Conservation (phyloP, 2,113 vertebrate genomes). For the Procapra przewalskii region DNA sequence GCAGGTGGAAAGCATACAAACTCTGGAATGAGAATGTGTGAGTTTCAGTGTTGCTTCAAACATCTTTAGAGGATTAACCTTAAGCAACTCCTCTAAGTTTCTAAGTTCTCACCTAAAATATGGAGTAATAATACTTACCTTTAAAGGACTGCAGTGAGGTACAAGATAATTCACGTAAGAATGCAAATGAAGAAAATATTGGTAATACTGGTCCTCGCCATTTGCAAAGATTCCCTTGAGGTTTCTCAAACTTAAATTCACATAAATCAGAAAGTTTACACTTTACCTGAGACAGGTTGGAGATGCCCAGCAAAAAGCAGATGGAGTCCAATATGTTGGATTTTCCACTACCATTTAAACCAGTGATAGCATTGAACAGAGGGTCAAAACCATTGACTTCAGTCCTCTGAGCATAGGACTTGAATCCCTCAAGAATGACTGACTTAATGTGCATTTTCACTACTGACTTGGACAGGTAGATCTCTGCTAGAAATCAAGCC, state of each 20-base stretch:
- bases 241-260: background rate
- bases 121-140: background rate
- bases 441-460: constrained; percentile 92
- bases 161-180: background rate
- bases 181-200: background rate
- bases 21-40: background rate
- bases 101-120: background rate
- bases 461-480: background rate
- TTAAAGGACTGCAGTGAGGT: background rate
- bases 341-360: constrained; percentile 97
- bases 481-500: background rate
- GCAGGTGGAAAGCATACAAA: background rate
- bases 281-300: constrained; percentile 90
- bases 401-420: constrained; percentile 95
- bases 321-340: constrained; percentile 97
- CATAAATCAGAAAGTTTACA: background rate
- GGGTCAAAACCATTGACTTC: constrained; percentile 92
- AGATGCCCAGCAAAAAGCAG: constrained; percentile 94
- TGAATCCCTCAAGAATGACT: constrained; percentile 94
- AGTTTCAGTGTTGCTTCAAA: background rate
- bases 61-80: background rate
- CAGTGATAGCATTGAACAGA: constrained; percentile 96
- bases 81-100: background rate
- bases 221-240: background rate
- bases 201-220: background rate